A percentile compares a stretch with the other conserved stretches of the same genome.
Evolutionary conservation across 2,113 vertebrate species (phyloP).

Genomic region (Cyanistes caeruleus): DNA sequence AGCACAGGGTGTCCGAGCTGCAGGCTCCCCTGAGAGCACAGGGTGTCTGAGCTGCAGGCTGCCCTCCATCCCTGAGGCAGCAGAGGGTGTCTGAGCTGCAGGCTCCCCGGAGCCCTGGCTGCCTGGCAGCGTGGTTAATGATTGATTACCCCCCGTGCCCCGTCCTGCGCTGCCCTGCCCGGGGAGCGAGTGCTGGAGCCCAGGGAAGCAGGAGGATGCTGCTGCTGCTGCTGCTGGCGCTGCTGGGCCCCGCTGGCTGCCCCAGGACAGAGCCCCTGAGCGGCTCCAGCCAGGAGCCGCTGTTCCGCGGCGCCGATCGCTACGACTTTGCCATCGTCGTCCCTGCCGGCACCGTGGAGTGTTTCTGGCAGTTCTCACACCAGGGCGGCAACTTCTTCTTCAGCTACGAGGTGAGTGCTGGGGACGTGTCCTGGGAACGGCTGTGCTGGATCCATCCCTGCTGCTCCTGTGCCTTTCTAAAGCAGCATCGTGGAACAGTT

Average conservation of each 20-base stretch:
- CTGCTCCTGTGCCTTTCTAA: background rate
- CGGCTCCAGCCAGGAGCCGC: constrained; percentile 66
- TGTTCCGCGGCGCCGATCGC: constrained; percentile 80
- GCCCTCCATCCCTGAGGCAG: too few relatives aligned
- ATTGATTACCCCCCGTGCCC: constrained; percentile 17
- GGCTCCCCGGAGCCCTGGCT: too few relatives aligned
- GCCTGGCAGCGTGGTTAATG: constrained; percentile 49
- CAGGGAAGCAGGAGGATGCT: constrained; percentile 11
- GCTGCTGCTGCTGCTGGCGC: background rate
- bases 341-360: constrained; percentile 72
- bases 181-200: background rate
- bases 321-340: constrained; percentile 88
- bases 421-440: accelerated
- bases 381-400: constrained; percentile 86
- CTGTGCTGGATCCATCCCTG: accelerated
- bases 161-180: background rate
- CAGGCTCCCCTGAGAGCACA: too few relatives aligned
- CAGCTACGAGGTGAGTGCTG: constrained; percentile 84
- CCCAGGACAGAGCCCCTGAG: constrained; percentile 62
- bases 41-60: too few relatives aligned
- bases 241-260: constrained; percentile 27
- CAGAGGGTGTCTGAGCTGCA: too few relatives aligned
- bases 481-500: accelerated
- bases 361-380: constrained; percentile 93
- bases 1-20: too few relatives aligned